Base-by-base conservation (phyloP, 2,888 invertebrate species). In the Choreutis nemorana region DNA sequence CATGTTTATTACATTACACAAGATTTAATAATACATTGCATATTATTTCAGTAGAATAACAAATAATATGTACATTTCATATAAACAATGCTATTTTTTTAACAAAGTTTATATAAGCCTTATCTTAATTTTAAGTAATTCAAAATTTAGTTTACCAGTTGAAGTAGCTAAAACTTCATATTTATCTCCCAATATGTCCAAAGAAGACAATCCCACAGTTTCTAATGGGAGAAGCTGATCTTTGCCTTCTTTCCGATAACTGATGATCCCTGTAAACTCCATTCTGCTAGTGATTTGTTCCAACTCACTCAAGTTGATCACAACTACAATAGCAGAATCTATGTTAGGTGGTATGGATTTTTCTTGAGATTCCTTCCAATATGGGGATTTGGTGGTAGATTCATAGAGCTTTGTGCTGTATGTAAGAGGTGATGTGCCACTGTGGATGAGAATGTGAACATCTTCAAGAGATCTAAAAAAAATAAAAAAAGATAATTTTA, bases 321-420 rank as follows among this genome's bases (percentile, higher is more conserved):
- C 45, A 26, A 52, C 46, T 10, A 49, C 46, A 18, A 71, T 30
- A 4, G 48, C 47, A 1, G 44, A 40, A 21, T 56, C 41, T 2
- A 34, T 29, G n/a, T 50, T 37, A 5, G 37, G 35, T 30, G 35
- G 31, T 3, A 66, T 24, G 3, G 28, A 37, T 11, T 45, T 46
- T 4, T 34, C 37, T 7, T 36, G 12, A 4, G 30, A 47, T 39
- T 64, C 57, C 14, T 37, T 43, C 65, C 66, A 71, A 41, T 44
- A 55, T 8, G 65, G 65, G 16, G 50, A 12, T 13, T n/a, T 16
- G 2, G 36, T 12, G 1, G 30, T 41, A 28, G 41, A 44, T 22
- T 53, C 41, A 42, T 48, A 73, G n/a, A 71, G 14, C 36, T 63
- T 68, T 28, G 71, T 66, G 7, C 41, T 49, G 35, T 73, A 70